Percentiles rank a stretch among this genome's conserved stretches.
Conservation (phyloP, 2,888 invertebrate species). For the Limenitis camilla region DNA sequence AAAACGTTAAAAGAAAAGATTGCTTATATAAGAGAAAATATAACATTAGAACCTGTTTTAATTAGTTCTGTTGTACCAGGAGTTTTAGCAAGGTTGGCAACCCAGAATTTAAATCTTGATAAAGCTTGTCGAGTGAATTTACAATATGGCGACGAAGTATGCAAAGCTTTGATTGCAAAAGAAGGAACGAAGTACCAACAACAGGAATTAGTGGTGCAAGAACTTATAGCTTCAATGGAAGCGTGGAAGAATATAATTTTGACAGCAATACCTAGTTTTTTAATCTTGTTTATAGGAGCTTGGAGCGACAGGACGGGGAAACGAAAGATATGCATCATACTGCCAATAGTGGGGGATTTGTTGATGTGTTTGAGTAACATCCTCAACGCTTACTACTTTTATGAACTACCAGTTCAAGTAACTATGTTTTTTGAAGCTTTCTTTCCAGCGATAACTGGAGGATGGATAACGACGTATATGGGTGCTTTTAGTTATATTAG, state of each 20-base stretch:
- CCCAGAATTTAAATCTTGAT: constrained; percentile 87
- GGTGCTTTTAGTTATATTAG: constrained; percentile 76
- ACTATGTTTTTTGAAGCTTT: constrained; percentile 69
- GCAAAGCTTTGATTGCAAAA: constrained; percentile 81
- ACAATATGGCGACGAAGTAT: constrained; percentile 78
- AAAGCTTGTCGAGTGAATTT: constrained; percentile 89
- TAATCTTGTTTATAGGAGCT: constrained; percentile 74
- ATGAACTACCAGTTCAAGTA: constrained; percentile 68
- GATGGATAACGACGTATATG: constrained; percentile 72
- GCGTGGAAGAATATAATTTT: constrained; percentile 72
- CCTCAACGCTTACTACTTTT: constrained; percentile 69
- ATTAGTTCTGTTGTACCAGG: constrained; percentile 78
- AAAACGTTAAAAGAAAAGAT: constrained; percentile 56
- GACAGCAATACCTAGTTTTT: constrained; percentile 68
- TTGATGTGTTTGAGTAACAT: constrained; percentile 65
- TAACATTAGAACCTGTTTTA: constrained; percentile 79
- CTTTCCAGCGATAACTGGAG: constrained; percentile 70
- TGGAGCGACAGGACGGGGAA: constrained; percentile 76
- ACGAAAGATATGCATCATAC: constrained; percentile 72
- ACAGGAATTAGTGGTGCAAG: constrained; percentile 77
- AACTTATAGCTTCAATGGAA: constrained; percentile 69
- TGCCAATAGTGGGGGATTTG: constrained; percentile 72
- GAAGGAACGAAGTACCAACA: constrained; percentile 77
- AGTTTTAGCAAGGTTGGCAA: constrained; percentile 80
- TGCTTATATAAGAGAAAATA: constrained; percentile 66